phyloP scores from a whole-genome alignment of 2,888 invertebrate species.

The Oegoconia quadripuncta region DNA sequence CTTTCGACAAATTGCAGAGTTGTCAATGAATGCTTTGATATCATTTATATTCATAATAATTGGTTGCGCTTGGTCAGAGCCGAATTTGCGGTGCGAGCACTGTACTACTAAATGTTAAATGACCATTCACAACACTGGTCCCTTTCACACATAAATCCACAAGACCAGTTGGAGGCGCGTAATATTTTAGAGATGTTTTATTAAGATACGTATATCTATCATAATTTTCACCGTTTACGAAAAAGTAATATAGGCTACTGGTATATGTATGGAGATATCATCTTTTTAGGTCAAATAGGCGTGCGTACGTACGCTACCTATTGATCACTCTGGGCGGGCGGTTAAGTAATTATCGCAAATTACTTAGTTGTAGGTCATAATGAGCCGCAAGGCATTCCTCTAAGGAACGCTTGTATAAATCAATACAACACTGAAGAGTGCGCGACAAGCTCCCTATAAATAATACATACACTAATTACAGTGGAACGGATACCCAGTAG shows the following conservation, averaged over 20 bases:
- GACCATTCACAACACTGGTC: too few relatives aligned
- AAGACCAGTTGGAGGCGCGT: too few relatives aligned
- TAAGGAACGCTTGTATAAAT: conserved; percentile 52
- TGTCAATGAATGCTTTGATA: conserved; percentile 57
- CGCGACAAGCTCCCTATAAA: conserved; percentile 40
- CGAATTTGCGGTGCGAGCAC: conserved; percentile 1
- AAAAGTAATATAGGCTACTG: conserved; percentile 12
- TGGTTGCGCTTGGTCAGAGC: conserved; percentile 18
- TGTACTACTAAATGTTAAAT: too few relatives aligned
- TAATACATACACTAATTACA: conserved; percentile 53
- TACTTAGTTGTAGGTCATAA: conserved; percentile 47
- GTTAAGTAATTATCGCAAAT: conserved; percentile 58
- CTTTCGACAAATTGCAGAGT: conserved; percentile 63
- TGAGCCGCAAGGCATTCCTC: conserved; percentile 32
- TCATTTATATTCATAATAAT: conserved; percentile 44
- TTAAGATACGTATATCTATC: conserved; percentile 1
- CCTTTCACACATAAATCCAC: too few relatives aligned
- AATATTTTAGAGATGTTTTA: conserved; percentile 1
- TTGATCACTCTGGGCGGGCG: conserved; percentile 39
- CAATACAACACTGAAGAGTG: conserved; percentile 49
- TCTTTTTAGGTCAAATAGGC: conserved; percentile 26
- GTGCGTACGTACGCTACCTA: conserved; percentile 21
- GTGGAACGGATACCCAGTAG: conserved; percentile 50
- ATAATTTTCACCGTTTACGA: conserved; percentile 4
- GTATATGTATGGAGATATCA: conserved; percentile 6